Conservation (phyloP, 53 echinoderm and acorn worm genomes). For the Luidia sarsii region DNA sequence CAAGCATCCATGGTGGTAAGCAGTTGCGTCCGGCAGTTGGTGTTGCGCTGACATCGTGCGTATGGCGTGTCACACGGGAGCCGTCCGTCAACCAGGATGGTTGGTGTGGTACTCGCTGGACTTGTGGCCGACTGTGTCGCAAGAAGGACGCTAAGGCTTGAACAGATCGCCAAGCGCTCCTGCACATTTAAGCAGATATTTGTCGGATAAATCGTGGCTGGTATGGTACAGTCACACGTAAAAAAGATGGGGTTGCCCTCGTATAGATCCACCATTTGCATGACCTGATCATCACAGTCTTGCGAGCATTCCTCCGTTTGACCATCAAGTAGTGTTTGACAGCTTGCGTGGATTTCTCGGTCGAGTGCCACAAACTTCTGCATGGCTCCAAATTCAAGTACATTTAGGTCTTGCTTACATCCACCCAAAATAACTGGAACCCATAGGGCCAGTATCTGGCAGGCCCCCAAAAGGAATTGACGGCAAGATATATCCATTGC, state of each 20-base stretch:
- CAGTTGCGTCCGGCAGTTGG: conserved; percentile 8
- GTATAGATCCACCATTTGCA: conserved; percentile 5
- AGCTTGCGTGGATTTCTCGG: neutral
- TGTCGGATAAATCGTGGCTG: neutral
- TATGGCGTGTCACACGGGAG: conserved; percentile 12
- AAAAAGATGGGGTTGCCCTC: neutral
- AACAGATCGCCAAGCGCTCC: conserved; percentile 18
- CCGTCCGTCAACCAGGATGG: conserved; percentile 15
- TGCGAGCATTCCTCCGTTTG: conserved; percentile 15
- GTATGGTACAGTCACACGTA: conserved; percentile 34
- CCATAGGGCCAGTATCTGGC: conserved; percentile 16
- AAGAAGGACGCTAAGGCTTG: neutral
- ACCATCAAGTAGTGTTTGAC: neutral
- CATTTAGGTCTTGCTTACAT: neutral
- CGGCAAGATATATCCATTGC: conserved; percentile 19
- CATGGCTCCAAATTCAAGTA: neutral
- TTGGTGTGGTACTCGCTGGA: conserved; percentile 38
- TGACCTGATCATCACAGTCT: conserved; percentile 10
- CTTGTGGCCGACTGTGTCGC: neutral
- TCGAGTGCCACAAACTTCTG: neutral
- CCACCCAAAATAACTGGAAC: neutral
- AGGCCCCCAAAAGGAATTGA: neutral
- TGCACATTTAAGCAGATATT: neutral
- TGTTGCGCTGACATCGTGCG: neutral
- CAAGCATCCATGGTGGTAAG: neutral